Percentiles rank a stretch among this genome's conserved stretches.
Evolutionary conservation across 2,888 invertebrate genomes (phyloP).

Genomic region (Plusia festucae): DNA sequence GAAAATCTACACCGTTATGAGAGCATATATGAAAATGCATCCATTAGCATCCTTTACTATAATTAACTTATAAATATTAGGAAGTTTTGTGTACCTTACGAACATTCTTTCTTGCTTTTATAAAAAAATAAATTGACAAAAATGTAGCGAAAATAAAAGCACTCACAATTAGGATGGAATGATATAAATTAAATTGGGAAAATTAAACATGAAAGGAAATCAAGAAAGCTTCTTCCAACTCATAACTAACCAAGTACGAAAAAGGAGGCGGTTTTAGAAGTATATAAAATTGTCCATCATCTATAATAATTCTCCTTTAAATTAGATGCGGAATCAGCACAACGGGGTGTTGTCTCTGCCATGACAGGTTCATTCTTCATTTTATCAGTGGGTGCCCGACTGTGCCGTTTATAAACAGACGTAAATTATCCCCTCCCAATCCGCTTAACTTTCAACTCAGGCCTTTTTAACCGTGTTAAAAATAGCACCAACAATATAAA

Average conservation of each 20-base stretch:
- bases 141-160: no score
- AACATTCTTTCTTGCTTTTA: no score
- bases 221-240: background rate
- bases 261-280: conserved; percentile 14
- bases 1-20: conserved; percentile 47
- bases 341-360: conserved; percentile 33
- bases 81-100: no score
- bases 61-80: no score
- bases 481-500: conserved; percentile 65
- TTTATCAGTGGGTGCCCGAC: conserved; percentile 60
- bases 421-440: conserved; percentile 71
- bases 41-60: conserved; percentile 33
- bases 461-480: conserved; percentile 74
- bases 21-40: conserved; percentile 36
- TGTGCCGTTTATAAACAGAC: conserved; percentile 63
- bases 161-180: no score
- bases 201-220: background rate
- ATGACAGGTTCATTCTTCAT: conserved; percentile 54
- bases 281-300: conserved; percentile 25
- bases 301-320: conserved; percentile 46
- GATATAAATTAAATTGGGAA: no score
- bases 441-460: conserved; percentile 72
- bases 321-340: conserved; percentile 43
- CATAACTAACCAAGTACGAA: conserved; percentile 8
- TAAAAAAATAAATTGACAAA: no score